phyloP scores from a whole-genome alignment of 2,888 invertebrate species.

The Mythimna pallens region DNA sequence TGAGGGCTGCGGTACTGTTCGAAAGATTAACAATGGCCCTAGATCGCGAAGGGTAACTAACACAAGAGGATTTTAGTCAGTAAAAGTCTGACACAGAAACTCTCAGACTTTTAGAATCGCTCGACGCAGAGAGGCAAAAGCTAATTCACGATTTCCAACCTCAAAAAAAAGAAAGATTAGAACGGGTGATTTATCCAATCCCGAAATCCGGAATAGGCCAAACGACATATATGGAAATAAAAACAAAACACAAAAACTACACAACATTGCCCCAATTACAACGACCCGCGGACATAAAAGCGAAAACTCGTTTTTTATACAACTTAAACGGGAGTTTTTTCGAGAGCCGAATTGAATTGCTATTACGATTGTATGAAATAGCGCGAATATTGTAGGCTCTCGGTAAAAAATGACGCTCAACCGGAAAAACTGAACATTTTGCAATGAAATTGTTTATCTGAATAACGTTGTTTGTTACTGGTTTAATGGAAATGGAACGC shows the following conservation, averaged over 20 bases:
- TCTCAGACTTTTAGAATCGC: too few species aligned
- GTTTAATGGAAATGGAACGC: conserved; percentile 30
- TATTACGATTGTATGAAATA: conserved; percentile 63
- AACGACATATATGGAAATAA: conserved; percentile 18
- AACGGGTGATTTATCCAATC: conserved; percentile 3
- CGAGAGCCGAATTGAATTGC: conserved; percentile 70
- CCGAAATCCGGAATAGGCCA: background rate
- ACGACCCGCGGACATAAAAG: conserved; percentile 29
- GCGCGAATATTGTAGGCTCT: conserved; percentile 66
- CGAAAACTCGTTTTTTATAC: conserved; percentile 53
- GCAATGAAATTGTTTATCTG: conserved; percentile 62
- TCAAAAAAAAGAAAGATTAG: background rate
- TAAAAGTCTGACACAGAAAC: too few species aligned
- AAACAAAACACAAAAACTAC: conserved; percentile 13
- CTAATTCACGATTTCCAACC: too few species aligned
- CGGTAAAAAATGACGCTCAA: conserved; percentile 61
- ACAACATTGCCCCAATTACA: conserved; percentile 54
- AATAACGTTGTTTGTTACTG: conserved; percentile 41
- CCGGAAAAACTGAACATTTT: conserved; percentile 56
- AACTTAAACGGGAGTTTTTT: conserved; percentile 67
- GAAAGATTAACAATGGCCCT: too few species aligned
- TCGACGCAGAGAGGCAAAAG: too few species aligned
- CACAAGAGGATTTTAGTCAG: too few species aligned
- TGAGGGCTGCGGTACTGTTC: too few species aligned
- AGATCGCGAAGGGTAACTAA: too few species aligned